Evolutionary conservation across 1,140 invertebrate genomes (phyloP).

Genomic region (Ceratina calcarata): DNA sequence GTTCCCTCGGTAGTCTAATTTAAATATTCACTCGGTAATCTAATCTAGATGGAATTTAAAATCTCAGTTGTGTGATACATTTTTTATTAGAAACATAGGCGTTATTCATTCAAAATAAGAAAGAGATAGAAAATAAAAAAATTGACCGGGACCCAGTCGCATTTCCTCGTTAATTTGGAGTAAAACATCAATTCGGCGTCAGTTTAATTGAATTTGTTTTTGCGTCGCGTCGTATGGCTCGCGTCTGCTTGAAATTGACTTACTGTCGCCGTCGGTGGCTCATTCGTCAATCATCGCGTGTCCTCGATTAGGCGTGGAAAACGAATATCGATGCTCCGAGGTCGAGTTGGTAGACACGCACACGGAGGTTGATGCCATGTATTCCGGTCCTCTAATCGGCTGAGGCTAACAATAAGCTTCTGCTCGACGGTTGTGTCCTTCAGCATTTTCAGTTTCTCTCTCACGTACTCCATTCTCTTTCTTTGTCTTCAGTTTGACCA

Average conservation of each 20-base stretch:
- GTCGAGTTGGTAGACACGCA: no score
- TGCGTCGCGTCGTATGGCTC: neutral
- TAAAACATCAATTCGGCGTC: neutral
- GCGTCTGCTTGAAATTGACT: conserved; percentile 15
- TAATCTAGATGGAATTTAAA: no score
- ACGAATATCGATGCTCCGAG: neutral
- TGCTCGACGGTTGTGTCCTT: no score
- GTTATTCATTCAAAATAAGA: no score
- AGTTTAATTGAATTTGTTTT: conserved; percentile 9
- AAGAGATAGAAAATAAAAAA: neutral
- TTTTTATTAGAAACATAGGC: neutral
- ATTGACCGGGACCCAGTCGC: neutral
- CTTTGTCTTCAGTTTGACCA: no score
- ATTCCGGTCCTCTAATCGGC: no score
- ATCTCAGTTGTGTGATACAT: neutral
- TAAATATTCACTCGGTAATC: no score
- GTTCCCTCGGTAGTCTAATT: no score
- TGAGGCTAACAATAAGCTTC: no score
- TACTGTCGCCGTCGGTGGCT: conserved; percentile 10
- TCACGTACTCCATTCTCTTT: no score
- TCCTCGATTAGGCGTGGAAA: conserved; percentile 32
- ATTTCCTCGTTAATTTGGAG: neutral
- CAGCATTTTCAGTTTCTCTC: no score
- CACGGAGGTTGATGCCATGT: no score
- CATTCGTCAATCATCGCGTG: conserved; percentile 31